phyloP scores from a whole-genome alignment of 2,113 vertebrate genomes.

The Scomber scombrus region DNA sequence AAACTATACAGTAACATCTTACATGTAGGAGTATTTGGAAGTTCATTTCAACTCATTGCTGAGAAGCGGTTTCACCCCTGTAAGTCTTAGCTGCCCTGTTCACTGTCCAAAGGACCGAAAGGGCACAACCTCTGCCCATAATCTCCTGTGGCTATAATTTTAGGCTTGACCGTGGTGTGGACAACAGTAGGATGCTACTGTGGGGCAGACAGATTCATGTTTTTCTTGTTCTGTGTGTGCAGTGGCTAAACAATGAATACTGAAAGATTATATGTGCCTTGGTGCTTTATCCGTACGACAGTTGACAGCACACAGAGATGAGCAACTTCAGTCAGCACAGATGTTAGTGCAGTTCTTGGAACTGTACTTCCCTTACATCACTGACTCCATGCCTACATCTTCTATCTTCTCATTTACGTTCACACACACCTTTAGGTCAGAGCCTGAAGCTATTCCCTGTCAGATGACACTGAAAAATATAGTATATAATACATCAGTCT shows the following conservation, averaged over 20 bases:
- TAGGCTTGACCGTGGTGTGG: constrained; percentile 38
- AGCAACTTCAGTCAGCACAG: constrained; percentile 6
- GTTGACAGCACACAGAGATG: not conserved
- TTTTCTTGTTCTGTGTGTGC: constrained; percentile 25
- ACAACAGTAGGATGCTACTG: constrained; percentile 27
- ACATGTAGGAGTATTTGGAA: not conserved
- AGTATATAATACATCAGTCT: not conserved
- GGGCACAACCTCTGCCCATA: constrained; percentile 46
- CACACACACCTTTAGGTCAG: constrained; percentile 8
- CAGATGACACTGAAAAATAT: not conserved
- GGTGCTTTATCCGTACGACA: constrained; percentile 12
- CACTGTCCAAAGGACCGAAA: constrained; percentile 26
- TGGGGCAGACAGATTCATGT: not conserved
- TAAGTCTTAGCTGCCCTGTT: constrained; percentile 17
- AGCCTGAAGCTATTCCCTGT: constrained; percentile 3
- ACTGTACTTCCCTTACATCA: not conserved
- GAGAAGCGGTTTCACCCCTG: not conserved
- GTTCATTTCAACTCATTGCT: not conserved
- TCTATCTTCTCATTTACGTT: constrained; percentile 12
- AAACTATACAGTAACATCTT: not conserved
- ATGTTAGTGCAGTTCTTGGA: constrained; percentile 5
- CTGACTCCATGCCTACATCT: not conserved
- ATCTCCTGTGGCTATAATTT: constrained; percentile 62
- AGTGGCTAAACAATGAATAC: constrained; percentile 57
- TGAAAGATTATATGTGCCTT: constrained; percentile 28